Base-by-base conservation (phyloP, 2,888 invertebrate species). In the Glomeris marginata region DNA sequence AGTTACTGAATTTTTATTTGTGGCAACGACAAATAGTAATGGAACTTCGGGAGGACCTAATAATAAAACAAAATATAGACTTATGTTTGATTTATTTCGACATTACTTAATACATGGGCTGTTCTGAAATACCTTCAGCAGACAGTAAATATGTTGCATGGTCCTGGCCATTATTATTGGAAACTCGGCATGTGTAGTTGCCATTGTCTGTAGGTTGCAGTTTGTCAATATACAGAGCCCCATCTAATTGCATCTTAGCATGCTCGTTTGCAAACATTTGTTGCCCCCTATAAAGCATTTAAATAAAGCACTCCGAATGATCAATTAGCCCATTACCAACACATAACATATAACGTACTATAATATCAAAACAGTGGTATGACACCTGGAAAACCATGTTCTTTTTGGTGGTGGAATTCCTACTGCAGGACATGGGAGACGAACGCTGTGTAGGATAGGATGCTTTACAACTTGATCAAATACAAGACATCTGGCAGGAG, bases 161-260 rank as follows among this genome's bases (percentile, higher is more conserved):
- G 15, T 49, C 49, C 5, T 45, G 38, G 4, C 49, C 49, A 2
- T 21, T 15, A 41, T 45, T 34, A 28, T 49, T 49, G 37, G 21
- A 15, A n/a, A 49, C 45, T 10, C 28, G 21, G 13, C 49, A 49
- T n/a, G 49, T 49, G 38, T 49, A 49, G 20, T 49, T 49, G 16
- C 49, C 49, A 21, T n/a, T 16, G 33, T 49, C 49, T 4, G 49
- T 22, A 2, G 22, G 38, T 16, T 49, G n/a, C 13, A 38, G 15
- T 16, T 21, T 21, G 4, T 18, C 16, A 16, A 49, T 45, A 18
- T 38, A 43, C 18, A 45, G 21, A 6, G 49, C 43, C 5, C 45
- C 45, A 37, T 49, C 49, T 16, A 38, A 34, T 5, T 38, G 20
- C 8, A 45, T 38, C 15, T 21, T 8, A 10, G 33, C 21, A 35